Evolutionary conservation across 2,888 invertebrate genomes (phyloP).

Genomic region (Campopleginae sp.): DNA sequence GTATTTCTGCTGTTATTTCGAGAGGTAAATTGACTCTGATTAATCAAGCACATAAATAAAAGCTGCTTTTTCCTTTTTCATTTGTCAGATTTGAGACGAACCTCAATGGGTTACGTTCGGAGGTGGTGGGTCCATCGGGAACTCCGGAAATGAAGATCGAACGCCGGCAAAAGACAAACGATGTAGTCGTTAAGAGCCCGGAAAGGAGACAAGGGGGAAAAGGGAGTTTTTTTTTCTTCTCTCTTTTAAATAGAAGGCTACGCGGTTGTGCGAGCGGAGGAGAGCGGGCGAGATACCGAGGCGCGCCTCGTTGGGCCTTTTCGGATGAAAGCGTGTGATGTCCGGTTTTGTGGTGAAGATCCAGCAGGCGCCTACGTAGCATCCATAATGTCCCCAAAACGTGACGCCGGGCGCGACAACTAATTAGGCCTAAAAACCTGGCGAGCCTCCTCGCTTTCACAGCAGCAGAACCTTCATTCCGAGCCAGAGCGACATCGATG

Average conservation of each 20-base stretch:
- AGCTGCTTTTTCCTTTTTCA: not conserved
- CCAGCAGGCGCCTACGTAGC: conserved; percentile 65
- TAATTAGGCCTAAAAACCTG: conserved; percentile 84
- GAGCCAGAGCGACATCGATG: conserved; percentile 43
- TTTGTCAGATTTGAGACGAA: not conserved
- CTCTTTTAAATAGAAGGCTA: no score
- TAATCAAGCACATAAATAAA: conserved; percentile 3
- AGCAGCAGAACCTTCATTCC: conserved; percentile 73
- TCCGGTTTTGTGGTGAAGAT: conserved; percentile 72
- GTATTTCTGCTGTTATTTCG: not conserved
- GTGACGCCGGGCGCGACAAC: conserved; percentile 83
- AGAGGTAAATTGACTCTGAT: conserved; percentile 12
- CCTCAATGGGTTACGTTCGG: conserved; percentile 1
- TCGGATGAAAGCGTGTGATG: conserved; percentile 65
- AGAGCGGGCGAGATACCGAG: conserved; percentile 63
- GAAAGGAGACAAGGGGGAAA: conserved; percentile 39
- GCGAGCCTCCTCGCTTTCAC: conserved; percentile 73
- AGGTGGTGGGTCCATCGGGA: not conserved
- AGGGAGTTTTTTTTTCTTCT: no score
- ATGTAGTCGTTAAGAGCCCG: conserved; percentile 45
- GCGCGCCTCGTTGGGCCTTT: conserved; percentile 44
- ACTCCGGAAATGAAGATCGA: conserved; percentile 41
- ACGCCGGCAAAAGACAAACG: conserved; percentile 52
- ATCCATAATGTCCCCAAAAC: conserved; percentile 71
- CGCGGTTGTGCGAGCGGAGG: conserved; percentile 25